A percentile compares a stretch with the other conserved stretches of the same genome.
These are phyloP conservation scores for Meghimatium bilineatum DNA, from an alignment of 2,888 invertebrate genomes.

Conservation along the genomic window DNA sequence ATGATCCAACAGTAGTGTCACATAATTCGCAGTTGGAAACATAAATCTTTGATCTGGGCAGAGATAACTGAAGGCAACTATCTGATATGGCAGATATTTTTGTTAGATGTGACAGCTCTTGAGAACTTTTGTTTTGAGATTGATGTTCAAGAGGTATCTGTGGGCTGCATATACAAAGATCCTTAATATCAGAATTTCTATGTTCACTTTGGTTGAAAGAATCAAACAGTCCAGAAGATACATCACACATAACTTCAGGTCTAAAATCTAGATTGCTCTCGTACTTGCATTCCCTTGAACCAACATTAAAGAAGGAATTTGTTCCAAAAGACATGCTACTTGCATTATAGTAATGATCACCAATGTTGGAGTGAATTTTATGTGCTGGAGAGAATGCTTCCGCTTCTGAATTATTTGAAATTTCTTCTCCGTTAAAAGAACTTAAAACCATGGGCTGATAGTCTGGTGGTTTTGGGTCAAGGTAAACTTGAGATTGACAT, in stretches of 20 bases:
- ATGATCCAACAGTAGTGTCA: neutral
- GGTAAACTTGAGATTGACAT: neutral
- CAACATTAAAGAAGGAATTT: neutral
- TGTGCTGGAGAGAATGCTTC: neutral
- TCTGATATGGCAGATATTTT: neutral
- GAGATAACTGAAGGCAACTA: neutral
- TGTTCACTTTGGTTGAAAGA: neutral
- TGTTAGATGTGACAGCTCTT: neutral
- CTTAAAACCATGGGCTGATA: slow-evolving; percentile 8
- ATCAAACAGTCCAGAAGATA: neutral
- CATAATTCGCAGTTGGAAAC: slow-evolving; percentile 5
- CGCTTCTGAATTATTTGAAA: neutral
- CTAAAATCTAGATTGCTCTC: neutral
- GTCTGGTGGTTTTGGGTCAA: neutral
- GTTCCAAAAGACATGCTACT: neutral
- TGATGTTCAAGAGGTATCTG: neutral
- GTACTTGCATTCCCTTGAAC: neutral
- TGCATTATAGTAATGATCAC: neutral
- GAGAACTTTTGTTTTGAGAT: neutral
- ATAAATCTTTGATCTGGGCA: no score
- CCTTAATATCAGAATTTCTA: neutral
- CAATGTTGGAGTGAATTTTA: no score
- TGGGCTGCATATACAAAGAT: neutral
- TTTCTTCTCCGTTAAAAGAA: neutral
- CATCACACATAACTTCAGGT: neutral